Base-by-base conservation (phyloP, 2,797 vertebrate genomes). In the Galago senegalensis region DNA sequence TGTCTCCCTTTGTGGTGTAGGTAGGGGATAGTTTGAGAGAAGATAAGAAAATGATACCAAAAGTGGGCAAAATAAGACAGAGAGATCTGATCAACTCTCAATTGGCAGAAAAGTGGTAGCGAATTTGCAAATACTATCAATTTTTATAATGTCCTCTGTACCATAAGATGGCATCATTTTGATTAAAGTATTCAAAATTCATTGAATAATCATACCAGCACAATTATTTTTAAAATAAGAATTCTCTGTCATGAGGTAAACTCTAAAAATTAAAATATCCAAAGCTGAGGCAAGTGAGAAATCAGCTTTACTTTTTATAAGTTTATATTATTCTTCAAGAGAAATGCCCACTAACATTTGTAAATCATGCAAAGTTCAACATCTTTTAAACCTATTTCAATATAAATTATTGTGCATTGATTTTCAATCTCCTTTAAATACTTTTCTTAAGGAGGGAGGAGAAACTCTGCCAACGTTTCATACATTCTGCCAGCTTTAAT, bases 211-310 rank as follows among this genome's bases (percentile, higher is more conserved):
- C 21, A 65, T 89, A 49, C 1, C 18, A 72, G 27, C 61, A 49
- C 43, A 91, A 91, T 91, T 93, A 37, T 61, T 76, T 92, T 70
- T 95, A 40, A 89, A 17, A 31, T 65, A 91, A 63, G 2, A 63
- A 82, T 81, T 72, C 5, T 63, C 29, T 60, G 16, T 46, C 29
- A 86, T 29, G 3, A 67, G 12, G 67, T n/a, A 58, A 79, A 72
- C 29, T 53, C 13, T 25, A 82, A 81, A 69, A 76, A 46, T 63
- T 63, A 3, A 76, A 93, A 91, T 2, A 31, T 67, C 5, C 58
- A 82, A 63, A 88, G 6, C 16, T 63, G 23, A 80, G 12, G 63
- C 37, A 20, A 73, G 1, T 79, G 58, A 8, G 0, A 77, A 34
- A 67, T 29, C 87, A 63, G 8, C 61, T 76, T 60, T 81, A 53